These are phyloP conservation scores for Cheilosia grossa DNA, from an alignment of 2,888 invertebrate genomes.

Conservation along the genomic window DNA sequence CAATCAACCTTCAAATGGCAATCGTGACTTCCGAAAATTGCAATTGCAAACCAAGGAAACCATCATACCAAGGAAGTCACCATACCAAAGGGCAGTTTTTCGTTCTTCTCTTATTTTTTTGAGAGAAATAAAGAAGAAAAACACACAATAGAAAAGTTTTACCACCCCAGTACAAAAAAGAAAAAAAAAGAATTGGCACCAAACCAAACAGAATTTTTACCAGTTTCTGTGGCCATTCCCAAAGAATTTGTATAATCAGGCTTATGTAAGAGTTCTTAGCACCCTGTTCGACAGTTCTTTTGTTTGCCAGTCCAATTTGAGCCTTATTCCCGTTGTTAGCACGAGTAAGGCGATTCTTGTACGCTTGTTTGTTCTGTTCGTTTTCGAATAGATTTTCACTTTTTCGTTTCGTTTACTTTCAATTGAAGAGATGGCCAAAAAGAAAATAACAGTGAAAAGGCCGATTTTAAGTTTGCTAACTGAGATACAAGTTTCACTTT, in stretches of 20 bases:
- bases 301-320: constrained; percentile 66
- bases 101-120: no score
- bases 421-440: constrained; percentile 1
- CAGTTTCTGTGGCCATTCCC: constrained; percentile 3
- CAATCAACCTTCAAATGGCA: no score
- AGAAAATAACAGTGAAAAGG: not conserved
- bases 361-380: constrained; percentile 6
- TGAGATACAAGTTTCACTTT: constrained; percentile 18
- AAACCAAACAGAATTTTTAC: constrained; percentile 21
- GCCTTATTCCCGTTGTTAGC: constrained; percentile 44
- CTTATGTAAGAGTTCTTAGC: constrained; percentile 55
- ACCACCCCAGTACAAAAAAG: not conserved
- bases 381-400: constrained; percentile 24
- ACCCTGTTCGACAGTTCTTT: constrained; percentile 8
- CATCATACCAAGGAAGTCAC: no score
- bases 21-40: no score
- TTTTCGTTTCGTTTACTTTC: constrained; percentile 17
- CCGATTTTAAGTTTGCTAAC: constrained; percentile 14
- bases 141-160: constrained; percentile 7
- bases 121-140: not conserved
- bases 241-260: constrained; percentile 26
- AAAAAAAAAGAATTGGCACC: constrained; percentile 17
- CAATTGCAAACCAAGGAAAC: no score
- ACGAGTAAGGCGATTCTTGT: not conserved
- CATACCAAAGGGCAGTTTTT: no score